Conservation (phyloP, 2,113 vertebrate species). For the Misgurnus anguillicaudatus region DNA sequence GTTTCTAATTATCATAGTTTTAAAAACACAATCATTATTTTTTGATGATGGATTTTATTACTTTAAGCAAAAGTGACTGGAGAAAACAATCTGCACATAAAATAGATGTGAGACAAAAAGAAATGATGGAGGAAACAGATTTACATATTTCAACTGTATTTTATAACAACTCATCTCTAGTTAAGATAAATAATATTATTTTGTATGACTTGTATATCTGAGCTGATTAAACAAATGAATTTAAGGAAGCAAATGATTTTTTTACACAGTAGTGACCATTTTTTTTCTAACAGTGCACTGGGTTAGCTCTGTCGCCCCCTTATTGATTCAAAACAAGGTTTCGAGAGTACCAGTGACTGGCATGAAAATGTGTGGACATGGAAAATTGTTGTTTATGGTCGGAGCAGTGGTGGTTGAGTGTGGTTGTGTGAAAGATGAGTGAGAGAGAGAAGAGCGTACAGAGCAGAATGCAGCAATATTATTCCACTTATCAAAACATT, state of each 20-base stretch:
- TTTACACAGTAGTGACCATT: too few relatives aligned
- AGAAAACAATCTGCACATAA: neutral
- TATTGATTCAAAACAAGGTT: constrained; percentile 28
- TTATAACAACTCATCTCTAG: too few relatives aligned
- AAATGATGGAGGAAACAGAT: too few relatives aligned
- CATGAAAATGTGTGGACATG: constrained; percentile 9
- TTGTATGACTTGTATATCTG: too few relatives aligned
- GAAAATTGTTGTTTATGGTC: constrained; percentile 15
- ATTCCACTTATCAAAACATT: constrained; percentile 23
- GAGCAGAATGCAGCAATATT: constrained; percentile 17
- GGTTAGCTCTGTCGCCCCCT: constrained; percentile 1
- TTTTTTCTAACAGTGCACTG: neutral
- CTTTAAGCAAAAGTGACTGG: neutral
- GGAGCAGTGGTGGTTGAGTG: neutral
- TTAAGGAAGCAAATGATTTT: too few relatives aligned
- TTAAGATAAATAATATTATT: too few relatives aligned
- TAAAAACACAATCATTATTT: neutral
- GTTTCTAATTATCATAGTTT: neutral
- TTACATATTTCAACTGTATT: too few relatives aligned
- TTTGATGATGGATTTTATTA: neutral
- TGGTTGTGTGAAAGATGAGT: constrained; percentile 22
- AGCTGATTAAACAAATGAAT: too few relatives aligned
- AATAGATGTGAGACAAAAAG: too few relatives aligned
- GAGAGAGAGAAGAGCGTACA: constrained; percentile 2
- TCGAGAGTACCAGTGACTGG: neutral